Base-by-base conservation (phyloP, 2,888 invertebrate genomes). In the Halocaridina rubra region DNA sequence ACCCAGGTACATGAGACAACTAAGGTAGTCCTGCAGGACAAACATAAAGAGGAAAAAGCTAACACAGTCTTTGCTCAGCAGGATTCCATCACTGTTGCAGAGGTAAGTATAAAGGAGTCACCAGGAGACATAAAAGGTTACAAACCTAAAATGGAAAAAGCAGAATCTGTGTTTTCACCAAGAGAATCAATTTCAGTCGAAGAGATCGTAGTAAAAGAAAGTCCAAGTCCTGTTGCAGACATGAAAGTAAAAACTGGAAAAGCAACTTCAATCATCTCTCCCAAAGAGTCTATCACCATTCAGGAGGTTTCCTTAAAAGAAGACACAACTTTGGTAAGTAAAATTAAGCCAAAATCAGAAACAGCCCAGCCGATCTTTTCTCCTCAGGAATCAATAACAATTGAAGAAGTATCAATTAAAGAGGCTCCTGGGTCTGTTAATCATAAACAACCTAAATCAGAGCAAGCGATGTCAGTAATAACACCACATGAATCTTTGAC, bases 181-280 rank as follows among this genome's bases (percentile, higher is more conserved):
- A 57, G 61, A 16, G 24, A 80, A n/a, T 80, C 80, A 53, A 89
- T 89, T 89, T 89, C 89, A 89, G 81, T 89, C 87, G 89, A 90
- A 89, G 90, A 89, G 87, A 90, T 90, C 89, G 90, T 90, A 89
- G 89, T 89, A 46, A 90, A 90, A 89, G 90, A 90, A 88, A 74
- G 53, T 13, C 61, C 81, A 32, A 81, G 90, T 90, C 88, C 89
- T 89, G 89, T 89, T 90, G 86, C 89, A 88, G 81, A 88, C 33
- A 79, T 85, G 61, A 80, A 87, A 16, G 72, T 82, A 27, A 81
- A 89, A 53, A 78, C 81, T 46, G 74, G 76, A n/a, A 61, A 85
- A 33, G 81, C 86, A 10, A 69, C 39, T 13, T 67, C 80, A 19
- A 53, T 75, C 4, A 32, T 79, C 10, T 61, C 75, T 16, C 67